Percentiles rank a stretch among this genome's conserved stretches.
phyloP scores from a whole-genome alignment of 2,797 vertebrate species.

The Eulemur mongoz region DNA sequence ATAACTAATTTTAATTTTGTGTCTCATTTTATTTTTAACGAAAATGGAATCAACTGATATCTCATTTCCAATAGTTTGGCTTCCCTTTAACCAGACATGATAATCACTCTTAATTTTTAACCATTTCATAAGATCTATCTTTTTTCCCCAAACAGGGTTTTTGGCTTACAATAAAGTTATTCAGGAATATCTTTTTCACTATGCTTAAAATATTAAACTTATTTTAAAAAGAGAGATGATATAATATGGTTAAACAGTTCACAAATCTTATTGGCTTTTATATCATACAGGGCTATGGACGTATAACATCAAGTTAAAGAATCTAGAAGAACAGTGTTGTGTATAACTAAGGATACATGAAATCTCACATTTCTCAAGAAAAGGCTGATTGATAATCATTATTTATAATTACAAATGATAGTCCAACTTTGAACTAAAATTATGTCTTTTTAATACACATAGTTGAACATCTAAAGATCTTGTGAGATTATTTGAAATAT shows the following conservation, averaged over 20 bases:
- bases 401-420: not conserved
- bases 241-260: not conserved
- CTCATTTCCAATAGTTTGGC: not conserved
- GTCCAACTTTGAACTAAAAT: not conserved
- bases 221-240: not conserved
- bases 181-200: not conserved
- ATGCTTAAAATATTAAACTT: not conserved
- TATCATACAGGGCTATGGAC: not conserved
- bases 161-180: not conserved
- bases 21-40: not conserved
- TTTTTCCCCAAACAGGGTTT: not conserved
- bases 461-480: not conserved
- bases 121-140: not conserved
- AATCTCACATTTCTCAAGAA: conserved; percentile 2
- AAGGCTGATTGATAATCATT: not conserved
- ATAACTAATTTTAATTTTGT: not conserved
- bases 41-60: not conserved
- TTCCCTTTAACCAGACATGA: not conserved
- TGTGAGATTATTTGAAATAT: not conserved
- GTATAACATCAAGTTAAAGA: not conserved
- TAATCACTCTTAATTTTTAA: not conserved
- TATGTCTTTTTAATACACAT: not conserved
- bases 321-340: not conserved
- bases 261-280: not conserved
- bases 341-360: not conserved